These are phyloP conservation scores for Drosophila lacertosa DNA, from an alignment of 1,140 invertebrate genomes.

Conservation along the genomic window DNA sequence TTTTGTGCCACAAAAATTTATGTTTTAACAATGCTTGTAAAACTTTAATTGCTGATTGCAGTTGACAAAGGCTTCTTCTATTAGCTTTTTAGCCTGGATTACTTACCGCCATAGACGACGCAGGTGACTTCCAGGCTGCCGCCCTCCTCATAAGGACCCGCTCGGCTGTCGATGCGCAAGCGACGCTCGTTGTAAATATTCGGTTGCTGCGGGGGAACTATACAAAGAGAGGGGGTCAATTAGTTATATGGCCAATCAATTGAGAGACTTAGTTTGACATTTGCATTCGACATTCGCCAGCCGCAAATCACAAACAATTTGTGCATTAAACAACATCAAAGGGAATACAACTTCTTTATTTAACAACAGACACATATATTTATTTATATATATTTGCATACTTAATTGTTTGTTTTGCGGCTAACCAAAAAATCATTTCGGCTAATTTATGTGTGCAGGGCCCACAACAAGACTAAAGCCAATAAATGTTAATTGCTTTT, in stretches of 20 bases:
- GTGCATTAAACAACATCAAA: conserved; percentile 34
- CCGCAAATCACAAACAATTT: conserved; percentile 69
- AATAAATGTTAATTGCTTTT: conserved; percentile 62
- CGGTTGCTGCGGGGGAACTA: conserved; percentile 93
- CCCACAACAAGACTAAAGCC: conserved; percentile 14
- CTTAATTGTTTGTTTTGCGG: conserved; percentile 70
- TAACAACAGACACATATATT: not conserved
- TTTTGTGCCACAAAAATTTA: conserved; percentile 62
- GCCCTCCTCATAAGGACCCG: conserved; percentile 94
- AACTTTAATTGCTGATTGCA: conserved; percentile 69
- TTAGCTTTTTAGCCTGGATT: conserved; percentile 6
- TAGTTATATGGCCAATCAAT: conserved; percentile 45
- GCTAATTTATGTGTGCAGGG: conserved; percentile 64
- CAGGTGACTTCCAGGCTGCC: conserved; percentile 92
- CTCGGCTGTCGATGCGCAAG: conserved; percentile 88
- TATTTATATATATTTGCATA: conserved; percentile 38
- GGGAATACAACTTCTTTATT: conserved; percentile 23
- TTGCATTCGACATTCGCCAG: conserved; percentile 15
- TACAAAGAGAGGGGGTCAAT: conserved; percentile 57
- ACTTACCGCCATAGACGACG: conserved; percentile 93
- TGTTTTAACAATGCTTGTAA: conserved; percentile 62
- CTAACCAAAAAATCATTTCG: conserved; percentile 66
- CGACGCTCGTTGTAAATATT: conserved; percentile 92
- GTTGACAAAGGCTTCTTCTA: conserved; percentile 24
- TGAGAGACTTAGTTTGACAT: conserved; percentile 31